Conservation (phyloP, 1,140 invertebrate species). For the Odontomachus brunneus region DNA sequence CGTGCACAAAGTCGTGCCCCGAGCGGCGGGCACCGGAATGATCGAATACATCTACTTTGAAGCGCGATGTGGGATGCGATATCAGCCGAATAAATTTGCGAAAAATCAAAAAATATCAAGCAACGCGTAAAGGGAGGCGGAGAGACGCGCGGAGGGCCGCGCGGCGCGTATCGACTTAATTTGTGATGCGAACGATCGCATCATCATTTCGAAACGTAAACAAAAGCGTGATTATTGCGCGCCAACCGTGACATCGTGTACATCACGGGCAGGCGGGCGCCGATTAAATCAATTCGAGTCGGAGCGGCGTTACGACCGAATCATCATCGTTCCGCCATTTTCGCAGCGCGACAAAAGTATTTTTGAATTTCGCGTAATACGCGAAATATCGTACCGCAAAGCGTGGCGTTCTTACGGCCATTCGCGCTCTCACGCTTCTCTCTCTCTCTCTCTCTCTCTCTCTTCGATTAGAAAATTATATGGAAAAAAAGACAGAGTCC, state of each 20-base stretch:
- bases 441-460: too few relatives aligned
- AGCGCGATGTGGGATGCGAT: slow-evolving; percentile 1
- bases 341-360: too few relatives aligned
- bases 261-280: not conserved
- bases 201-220: slow-evolving; percentile 17
- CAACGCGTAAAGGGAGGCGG: too few relatives aligned
- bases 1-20: slow-evolving; percentile 48
- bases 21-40: slow-evolving; percentile 18
- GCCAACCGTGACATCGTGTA: not conserved
- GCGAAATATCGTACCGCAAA: too few relatives aligned
- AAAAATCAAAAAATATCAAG: not conserved
- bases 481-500: slow-evolving; percentile 13
- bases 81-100: slow-evolving; percentile 50
- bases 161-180: not conserved
- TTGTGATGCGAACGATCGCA: not conserved
- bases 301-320: too few relatives aligned
- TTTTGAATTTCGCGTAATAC: too few relatives aligned
- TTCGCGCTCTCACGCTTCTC: too few relatives aligned
- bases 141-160: not conserved
- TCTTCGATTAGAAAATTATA: too few relatives aligned
- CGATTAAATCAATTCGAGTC: not conserved
- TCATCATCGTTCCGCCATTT: too few relatives aligned
- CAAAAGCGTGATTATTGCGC: not conserved
- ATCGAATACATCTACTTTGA: slow-evolving; percentile 51
- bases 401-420: too few relatives aligned